Evolutionary conservation across 2,888 invertebrate genomes (phyloP).

Genomic region (Hirudinaria manillensis): DNA sequence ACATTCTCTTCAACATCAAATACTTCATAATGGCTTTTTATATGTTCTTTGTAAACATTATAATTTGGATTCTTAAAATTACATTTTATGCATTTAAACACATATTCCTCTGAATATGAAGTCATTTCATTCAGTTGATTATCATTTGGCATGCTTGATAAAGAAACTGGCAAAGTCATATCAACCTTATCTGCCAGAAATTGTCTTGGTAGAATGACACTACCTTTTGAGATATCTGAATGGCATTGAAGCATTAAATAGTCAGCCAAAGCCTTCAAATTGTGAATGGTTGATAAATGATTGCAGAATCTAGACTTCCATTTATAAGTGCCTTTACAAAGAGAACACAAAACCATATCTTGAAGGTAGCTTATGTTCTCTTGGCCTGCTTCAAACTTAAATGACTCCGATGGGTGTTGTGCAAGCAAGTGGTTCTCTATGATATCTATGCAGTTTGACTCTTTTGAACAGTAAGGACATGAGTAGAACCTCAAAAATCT

Average conservation of each 20-base stretch:
- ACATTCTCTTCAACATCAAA: neutral
- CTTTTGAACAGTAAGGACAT: constrained; percentile 31
- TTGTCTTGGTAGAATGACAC: neutral
- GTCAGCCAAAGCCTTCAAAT: constrained; percentile 22
- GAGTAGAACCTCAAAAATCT: constrained; percentile 27
- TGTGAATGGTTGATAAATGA: constrained; percentile 29
- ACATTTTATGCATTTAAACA: constrained; percentile 2
- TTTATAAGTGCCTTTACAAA: constrained; percentile 27
- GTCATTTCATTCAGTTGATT: neutral
- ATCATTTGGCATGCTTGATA: neutral
- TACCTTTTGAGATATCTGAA: neutral
- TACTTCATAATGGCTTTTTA: neutral
- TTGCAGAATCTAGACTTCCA: constrained; percentile 33
- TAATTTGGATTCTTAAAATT: neutral
- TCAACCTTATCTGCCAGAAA: neutral
- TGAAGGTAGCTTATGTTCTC: constrained; percentile 28
- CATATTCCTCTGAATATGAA: constrained; percentile 4
- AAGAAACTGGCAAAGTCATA: neutral
- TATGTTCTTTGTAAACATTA: constrained; percentile 15
- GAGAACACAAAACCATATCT: constrained; percentile 32
- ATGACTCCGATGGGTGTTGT: constrained; percentile 26
- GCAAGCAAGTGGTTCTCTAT: constrained; percentile 31
- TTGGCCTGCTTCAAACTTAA: constrained; percentile 33
- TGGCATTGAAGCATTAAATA: neutral
- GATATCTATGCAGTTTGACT: constrained; percentile 28